A percentile compares a stretch with the other conserved stretches of the same genome.
These are phyloP conservation scores for Chelonoidis abingdonii DNA, from an alignment of 2,113 vertebrate species.

Conservation along the genomic window DNA sequence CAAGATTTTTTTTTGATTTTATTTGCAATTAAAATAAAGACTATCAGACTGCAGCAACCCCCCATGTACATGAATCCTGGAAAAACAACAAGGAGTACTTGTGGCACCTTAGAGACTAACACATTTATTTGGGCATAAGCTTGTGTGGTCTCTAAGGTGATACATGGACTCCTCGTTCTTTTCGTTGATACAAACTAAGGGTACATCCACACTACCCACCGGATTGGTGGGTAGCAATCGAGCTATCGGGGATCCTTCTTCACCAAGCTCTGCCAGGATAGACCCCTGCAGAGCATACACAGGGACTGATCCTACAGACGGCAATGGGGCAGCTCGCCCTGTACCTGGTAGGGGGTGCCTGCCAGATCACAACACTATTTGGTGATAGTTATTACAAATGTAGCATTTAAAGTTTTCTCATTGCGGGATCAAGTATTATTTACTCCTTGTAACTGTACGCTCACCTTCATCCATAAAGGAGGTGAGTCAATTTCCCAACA, in stretches of 20 bases:
- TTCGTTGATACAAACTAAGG: too few species aligned
- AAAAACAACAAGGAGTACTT: neutral
- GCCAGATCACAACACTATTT: neutral
- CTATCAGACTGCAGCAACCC: neutral
- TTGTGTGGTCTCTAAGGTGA: too few species aligned
- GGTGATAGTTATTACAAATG: neutral
- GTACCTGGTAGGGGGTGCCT: neutral
- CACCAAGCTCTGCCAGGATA: neutral
- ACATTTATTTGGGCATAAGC: too few species aligned
- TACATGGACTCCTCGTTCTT: too few species aligned
- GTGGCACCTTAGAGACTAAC: too few species aligned
- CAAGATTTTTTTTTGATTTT: neutral
- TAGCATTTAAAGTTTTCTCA: neutral
- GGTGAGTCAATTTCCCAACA: neutral
- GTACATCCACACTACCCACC: too few species aligned
- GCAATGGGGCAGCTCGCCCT: neutral
- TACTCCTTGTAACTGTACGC: neutral
- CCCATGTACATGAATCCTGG: neutral
- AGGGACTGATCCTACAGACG: neutral
- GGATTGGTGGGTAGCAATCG: too few species aligned
- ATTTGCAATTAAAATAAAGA: neutral
- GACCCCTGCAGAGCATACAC: neutral
- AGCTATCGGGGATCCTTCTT: neutral
- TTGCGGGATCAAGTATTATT: neutral
- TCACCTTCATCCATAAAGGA: neutral